Evolutionary conservation across 2,113 vertebrate species (phyloP).

Genomic region (Podocnemis expansa): DNA sequence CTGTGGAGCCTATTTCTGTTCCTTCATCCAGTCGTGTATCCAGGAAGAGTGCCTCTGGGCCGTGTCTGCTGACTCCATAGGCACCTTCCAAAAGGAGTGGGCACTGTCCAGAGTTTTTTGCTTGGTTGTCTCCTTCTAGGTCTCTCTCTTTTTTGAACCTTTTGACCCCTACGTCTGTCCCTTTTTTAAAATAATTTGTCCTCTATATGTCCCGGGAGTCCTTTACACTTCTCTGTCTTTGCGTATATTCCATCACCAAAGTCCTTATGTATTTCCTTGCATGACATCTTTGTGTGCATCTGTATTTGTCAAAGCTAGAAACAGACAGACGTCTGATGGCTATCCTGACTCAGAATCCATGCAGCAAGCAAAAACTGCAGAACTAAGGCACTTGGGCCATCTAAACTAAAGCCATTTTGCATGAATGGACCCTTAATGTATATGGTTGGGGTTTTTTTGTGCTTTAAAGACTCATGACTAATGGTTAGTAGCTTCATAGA

Average conservation of each 20-base stretch:
- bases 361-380: rapidly evolving
- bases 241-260: neutral
- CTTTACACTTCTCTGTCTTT: neutral
- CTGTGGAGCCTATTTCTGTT: no score
- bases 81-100: no score
- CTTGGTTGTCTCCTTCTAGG: no score
- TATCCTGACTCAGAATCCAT: no score
- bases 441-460: neutral
- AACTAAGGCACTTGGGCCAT: rapidly evolving
- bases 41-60: no score
- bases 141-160: no score
- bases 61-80: no score
- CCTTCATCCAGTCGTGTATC: no score
- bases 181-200: no score
- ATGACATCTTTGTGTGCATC: neutral
- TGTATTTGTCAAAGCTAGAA: neutral
- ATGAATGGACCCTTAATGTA: rapidly evolving
- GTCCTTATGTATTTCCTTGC: neutral
- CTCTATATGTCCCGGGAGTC: neutral
- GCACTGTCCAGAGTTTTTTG: no score
- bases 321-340: rapidly evolving
- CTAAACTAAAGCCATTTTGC: rapidly evolving
- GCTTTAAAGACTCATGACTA: rapidly evolving
- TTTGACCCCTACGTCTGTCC: no score
- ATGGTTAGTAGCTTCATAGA: neutral